Evolutionary conservation across 1,140 invertebrate species (phyloP), one percentile per base, ranked within the genome.

Genomic region (Wasmannia auropunctata): DNA sequence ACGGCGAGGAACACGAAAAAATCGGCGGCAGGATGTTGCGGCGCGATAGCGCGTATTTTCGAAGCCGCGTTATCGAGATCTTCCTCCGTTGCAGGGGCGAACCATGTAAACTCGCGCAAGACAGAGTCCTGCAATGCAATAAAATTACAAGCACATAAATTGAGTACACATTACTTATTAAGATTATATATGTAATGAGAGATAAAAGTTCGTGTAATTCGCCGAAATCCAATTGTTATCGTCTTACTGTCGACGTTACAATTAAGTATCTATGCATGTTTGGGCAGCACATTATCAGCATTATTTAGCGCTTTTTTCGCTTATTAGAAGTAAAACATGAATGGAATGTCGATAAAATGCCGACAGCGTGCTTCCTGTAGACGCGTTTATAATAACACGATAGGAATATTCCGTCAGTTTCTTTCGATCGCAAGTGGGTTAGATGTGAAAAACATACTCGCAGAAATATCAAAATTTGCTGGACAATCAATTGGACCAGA

Each of bases 1-100:
- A 86, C 34, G 11, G 56, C 31, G 1, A 62, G 63, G 14, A 85
- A 72, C 1, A 87, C 67, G 0, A 88, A 16, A 37, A 87, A 8
- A 16, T 90, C 87, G 8, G 65, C 90, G 16, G 90, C 67, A 5
- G 93, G 87, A 4, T 94, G 94, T 28, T 96, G 95, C 0, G 94
- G 92, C 1, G 95, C 70, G 25, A 96, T 91, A 19, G 93, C 93
- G 10, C 95, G 93, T n/a, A 95, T 76, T 28, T 85, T 87, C 22
- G 79, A 40, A 25, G 62, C 72, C 1, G 40, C n/a, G 3, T 22
- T 14, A 4, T 87, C 62, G 14, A 86, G 40, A 2, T 80, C 14
- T 2, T 90, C 75, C 10, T 54, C 46, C 2, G n/a, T n/a, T n/a
- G 5, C 22, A 10, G 75, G 4, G 0, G 60, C 43, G 7, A 91